phyloP scores from a whole-genome alignment of 2,797 vertebrate species.

The Cephalopachus bancanus region DNA sequence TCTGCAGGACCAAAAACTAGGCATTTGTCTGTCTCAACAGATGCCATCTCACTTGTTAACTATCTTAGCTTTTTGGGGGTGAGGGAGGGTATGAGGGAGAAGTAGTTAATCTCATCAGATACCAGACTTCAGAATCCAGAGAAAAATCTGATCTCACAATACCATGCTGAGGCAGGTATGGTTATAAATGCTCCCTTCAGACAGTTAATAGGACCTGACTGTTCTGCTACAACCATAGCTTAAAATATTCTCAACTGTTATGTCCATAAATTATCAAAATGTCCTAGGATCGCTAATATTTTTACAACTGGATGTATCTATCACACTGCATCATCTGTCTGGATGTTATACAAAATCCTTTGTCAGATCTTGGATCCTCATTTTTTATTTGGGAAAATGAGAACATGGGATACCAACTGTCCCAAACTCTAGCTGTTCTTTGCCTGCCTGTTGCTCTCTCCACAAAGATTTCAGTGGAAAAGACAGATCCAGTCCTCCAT shows the following conservation, averaged over 20 bases:
- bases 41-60: too few species aligned
- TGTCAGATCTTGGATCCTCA: neutral
- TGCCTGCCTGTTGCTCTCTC: neutral
- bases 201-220: neutral
- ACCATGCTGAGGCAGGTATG: accelerated
- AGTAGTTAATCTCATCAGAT: neutral
- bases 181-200: too few species aligned
- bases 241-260: neutral
- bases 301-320: neutral
- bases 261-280: neutral
- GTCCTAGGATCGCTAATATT: neutral
- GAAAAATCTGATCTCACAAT: neutral
- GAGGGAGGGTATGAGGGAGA: neutral
- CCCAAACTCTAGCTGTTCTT: neutral
- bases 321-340: neutral
- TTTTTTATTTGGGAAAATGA: neutral
- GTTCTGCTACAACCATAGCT: neutral
- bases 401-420: neutral
- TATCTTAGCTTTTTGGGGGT: neutral
- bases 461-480: neutral
- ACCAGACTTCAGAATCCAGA: neutral
- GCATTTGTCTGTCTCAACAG: neutral
- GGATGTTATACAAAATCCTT: neutral
- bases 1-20: too few species aligned
- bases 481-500: accelerated